Conservation (phyloP, 2,113 vertebrate genomes). For the Tyto alba region DNA sequence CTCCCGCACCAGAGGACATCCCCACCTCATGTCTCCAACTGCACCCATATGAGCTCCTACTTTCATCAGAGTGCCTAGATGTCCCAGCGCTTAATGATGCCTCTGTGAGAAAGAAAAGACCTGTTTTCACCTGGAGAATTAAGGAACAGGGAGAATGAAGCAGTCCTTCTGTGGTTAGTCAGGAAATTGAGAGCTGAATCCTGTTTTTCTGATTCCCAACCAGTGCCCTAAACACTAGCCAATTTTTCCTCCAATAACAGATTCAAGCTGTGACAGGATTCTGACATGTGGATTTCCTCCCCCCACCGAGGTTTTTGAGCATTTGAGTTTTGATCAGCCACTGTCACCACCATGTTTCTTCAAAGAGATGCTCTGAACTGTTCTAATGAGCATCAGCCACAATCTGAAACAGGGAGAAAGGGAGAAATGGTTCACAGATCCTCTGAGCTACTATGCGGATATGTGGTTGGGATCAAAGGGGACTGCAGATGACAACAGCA, state of each 20-base stretch:
- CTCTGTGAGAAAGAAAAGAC: background rate
- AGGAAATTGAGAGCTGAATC: background rate
- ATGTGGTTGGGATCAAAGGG: constrained; percentile 33
- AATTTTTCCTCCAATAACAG: background rate
- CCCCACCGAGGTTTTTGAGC: constrained; percentile 18
- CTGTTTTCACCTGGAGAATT: background rate
- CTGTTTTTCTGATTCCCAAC: background rate
- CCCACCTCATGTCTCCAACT: background rate
- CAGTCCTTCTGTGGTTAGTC: background rate
- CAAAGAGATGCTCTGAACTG: constrained; percentile 23
- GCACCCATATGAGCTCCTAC: background rate
- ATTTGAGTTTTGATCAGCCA: constrained; percentile 35
- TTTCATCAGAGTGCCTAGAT: background rate
- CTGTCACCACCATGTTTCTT: constrained; percentile 39
- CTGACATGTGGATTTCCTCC: constrained; percentile 30
- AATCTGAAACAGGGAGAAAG: constrained; percentile 40
- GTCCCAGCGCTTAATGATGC: background rate
- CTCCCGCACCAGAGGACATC: background rate
- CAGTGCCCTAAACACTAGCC: background rate
- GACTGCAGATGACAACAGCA: constrained; percentile 11
- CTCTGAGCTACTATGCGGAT: background rate
- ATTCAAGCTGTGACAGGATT: constrained; percentile 38
- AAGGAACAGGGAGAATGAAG: background rate
- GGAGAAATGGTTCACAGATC: constrained; percentile 47
- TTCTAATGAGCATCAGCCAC: constrained; percentile 41